Percentiles rank a stretch among this genome's conserved stretches.
Conservation (phyloP, 2,113 vertebrate genomes). For the Eonycteris spelaea region DNA sequence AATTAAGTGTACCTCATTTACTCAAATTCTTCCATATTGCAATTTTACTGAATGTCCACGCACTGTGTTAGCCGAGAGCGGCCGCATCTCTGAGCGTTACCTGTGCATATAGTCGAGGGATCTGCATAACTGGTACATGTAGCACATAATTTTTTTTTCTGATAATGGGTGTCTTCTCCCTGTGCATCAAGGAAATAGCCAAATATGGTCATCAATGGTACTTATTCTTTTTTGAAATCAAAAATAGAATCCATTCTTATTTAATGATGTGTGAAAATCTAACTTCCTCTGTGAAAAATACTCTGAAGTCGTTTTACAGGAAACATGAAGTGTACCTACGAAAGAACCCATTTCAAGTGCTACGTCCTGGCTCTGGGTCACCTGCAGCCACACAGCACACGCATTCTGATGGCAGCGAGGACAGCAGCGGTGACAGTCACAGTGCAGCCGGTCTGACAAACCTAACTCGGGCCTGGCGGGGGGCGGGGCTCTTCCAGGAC, state of each 20-base stretch:
- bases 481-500: neutral
- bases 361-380: neutral
- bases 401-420: rapidly evolving
- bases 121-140: constrained; percentile 90
- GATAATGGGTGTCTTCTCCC: constrained; percentile 87
- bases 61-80: neutral
- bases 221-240: neutral
- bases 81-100: constrained; percentile 72
- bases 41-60: neutral
- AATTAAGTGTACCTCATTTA: neutral
- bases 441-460: rapidly evolving
- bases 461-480: neutral
- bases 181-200: constrained; percentile 62
- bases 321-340: rapidly evolving
- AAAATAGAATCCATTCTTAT: neutral
- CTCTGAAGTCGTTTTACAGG: neutral
- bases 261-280: neutral
- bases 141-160: constrained; percentile 83
- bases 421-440: neutral
- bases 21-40: neutral
- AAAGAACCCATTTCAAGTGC: neutral
- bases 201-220: constrained; percentile 14
- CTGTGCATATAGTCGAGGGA: constrained; percentile 90
- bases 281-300: neutral
- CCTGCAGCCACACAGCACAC: rapidly evolving